A percentile compares a stretch with the other conserved stretches of the same genome.
Evolutionary conservation across 2,888 invertebrate species (phyloP).

Genomic region (Cataglyphis livida): DNA sequence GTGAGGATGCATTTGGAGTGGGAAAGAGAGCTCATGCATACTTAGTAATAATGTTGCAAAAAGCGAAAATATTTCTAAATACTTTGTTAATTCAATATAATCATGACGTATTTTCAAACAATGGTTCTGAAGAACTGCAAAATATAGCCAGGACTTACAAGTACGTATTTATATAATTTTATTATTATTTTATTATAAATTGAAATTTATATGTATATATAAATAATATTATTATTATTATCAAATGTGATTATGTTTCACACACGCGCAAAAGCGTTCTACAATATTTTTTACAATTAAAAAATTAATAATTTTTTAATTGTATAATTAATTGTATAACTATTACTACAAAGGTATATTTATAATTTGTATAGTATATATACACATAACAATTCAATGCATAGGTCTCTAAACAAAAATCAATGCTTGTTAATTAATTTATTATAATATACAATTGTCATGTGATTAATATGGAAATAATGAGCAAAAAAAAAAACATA

Average conservation of each 20-base stretch:
- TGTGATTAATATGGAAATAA: conserved; percentile 55
- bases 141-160: conserved; percentile 34
- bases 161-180: conserved; percentile 39
- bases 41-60: conserved; percentile 73
- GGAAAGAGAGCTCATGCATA: conserved; percentile 76
- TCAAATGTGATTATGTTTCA: background rate
- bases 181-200: background rate
- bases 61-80: conserved; percentile 76
- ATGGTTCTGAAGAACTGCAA: conserved; percentile 47
- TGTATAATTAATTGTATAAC: background rate
- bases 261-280: background rate
- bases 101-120: conserved; percentile 56
- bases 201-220: background rate
- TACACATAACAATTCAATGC: background rate
- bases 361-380: background rate
- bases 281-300: background rate
- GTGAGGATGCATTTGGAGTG: conserved; percentile 79
- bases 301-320: conserved; percentile 5
- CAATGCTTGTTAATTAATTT: background rate
- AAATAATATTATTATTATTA: conserved; percentile 23
- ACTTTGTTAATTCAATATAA: conserved; percentile 79
- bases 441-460: conserved; percentile 58
- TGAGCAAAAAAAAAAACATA: background rate
- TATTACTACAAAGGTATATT: background rate
- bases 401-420: background rate